Conservation (phyloP, 2,113 vertebrate genomes). For the Trogon melanurus region DNA sequence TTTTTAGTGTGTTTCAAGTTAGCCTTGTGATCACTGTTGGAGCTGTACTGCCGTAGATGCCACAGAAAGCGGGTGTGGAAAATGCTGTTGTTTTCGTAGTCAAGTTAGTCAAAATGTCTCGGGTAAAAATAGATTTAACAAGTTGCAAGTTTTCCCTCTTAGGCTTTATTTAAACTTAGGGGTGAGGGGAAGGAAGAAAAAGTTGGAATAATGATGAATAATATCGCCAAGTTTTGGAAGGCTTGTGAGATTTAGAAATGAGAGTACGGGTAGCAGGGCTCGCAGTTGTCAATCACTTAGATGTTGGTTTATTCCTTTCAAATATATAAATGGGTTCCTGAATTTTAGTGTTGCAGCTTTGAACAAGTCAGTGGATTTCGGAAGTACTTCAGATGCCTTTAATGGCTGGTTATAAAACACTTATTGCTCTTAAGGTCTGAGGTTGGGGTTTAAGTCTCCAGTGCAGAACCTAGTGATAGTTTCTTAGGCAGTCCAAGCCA, state of each 20-base stretch:
- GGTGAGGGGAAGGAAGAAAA: not conserved
- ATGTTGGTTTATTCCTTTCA: not conserved
- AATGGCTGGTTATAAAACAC: not conserved
- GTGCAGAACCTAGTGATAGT: not conserved
- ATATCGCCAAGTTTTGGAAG: not conserved
- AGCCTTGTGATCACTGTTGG: not conserved
- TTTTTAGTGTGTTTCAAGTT: not conserved
- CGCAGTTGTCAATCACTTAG: not conserved
- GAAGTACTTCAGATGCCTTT: not conserved
- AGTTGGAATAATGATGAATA: not conserved
- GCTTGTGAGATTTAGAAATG: not conserved
- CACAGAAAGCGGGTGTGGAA: not conserved
- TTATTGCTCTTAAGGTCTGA: not conserved
- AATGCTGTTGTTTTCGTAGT: not conserved
- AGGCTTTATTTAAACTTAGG: not conserved
- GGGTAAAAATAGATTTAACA: not conserved
- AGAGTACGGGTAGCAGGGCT: not conserved
- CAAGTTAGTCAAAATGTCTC: not conserved
- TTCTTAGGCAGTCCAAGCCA: not conserved
- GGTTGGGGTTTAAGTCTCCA: not conserved
- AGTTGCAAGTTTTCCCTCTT: not conserved
- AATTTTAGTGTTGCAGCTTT: not conserved
- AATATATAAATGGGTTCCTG: not conserved
- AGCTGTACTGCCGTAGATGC: not conserved
- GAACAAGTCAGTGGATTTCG: not conserved